These are phyloP conservation scores for Peromyscus polionotus DNA, from an alignment of 2,113 vertebrate genomes.

Conservation along the genomic window DNA sequence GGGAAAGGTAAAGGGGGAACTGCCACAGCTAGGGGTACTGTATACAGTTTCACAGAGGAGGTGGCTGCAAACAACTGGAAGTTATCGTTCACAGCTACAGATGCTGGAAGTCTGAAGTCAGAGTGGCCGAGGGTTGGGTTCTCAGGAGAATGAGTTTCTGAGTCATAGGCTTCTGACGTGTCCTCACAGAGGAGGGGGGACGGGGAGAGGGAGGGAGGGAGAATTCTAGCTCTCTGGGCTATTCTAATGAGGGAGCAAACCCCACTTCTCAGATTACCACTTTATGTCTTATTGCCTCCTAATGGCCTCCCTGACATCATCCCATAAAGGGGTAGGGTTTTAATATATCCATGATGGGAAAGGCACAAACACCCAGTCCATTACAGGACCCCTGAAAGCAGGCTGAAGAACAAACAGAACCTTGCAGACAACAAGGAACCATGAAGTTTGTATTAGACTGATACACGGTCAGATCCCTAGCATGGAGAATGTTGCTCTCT, in stretches of 20 bases:
- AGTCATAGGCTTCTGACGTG: not conserved
- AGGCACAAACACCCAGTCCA: not conserved
- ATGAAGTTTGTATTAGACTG: not conserved
- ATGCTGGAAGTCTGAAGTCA: not conserved
- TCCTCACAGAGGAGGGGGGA: no score
- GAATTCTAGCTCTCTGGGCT: not conserved
- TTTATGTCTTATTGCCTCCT: not conserved
- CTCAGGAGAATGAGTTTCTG: not conserved
- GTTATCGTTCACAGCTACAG: not conserved
- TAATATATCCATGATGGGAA: not conserved
- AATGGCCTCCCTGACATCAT: not conserved
- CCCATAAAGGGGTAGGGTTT: not conserved
- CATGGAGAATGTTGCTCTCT: conserved; percentile 1
- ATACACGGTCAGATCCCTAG: not conserved
- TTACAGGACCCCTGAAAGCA: not conserved
- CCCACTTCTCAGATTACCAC: not conserved
- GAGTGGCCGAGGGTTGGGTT: not conserved
- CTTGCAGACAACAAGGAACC: not conserved
- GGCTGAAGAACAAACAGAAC: not conserved
- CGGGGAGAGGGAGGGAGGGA: not conserved
- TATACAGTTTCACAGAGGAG: not conserved
- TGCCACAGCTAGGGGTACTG: not conserved
- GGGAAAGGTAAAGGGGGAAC: not conserved
- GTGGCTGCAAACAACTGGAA: not conserved
- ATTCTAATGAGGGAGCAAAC: not conserved